Evolutionary conservation across 2,888 invertebrate species (phyloP).

Genomic region (Bugula neritina): DNA sequence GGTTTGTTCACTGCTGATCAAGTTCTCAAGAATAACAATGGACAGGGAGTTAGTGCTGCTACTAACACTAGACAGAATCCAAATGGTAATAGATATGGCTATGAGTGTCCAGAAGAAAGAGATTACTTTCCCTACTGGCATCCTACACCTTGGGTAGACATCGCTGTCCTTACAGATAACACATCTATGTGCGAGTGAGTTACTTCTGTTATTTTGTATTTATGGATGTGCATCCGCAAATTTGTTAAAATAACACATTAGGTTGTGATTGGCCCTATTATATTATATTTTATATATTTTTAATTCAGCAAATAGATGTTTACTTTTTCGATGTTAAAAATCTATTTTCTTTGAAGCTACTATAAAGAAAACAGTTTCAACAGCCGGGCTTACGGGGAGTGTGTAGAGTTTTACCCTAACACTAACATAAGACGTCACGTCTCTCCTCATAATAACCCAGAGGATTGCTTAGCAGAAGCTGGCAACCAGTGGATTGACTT

Average conservation of each 20-base stretch:
- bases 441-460: conserved; percentile 46
- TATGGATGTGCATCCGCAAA: too few relatives aligned
- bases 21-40: conserved; percentile 41
- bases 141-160: conserved; percentile 52
- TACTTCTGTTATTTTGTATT: not conserved
- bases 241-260: too few relatives aligned
- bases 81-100: conserved; percentile 47
- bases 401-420: conserved; percentile 39
- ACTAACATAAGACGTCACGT: conserved; percentile 34
- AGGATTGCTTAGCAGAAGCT: conserved; percentile 40
- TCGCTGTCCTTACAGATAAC: conserved; percentile 49
- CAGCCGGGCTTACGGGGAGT: conserved; percentile 41
- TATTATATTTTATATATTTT: not conserved
- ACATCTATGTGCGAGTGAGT: conserved; percentile 44
- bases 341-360: too few relatives aligned
- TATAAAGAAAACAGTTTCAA: conserved; percentile 47
- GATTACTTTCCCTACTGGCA: conserved; percentile 55
- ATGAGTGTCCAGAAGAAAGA: conserved; percentile 53
- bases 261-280: too few relatives aligned
- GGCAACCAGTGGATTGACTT: conserved; percentile 46
- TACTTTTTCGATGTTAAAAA: too few relatives aligned
- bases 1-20: conserved; percentile 52
- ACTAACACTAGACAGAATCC: conserved; percentile 50
- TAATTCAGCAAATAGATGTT: too few relatives aligned
- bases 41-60: conserved; percentile 43